Evolutionary conservation across 2,113 vertebrate species (phyloP).

Genomic region (Paradisaea rubra): DNA sequence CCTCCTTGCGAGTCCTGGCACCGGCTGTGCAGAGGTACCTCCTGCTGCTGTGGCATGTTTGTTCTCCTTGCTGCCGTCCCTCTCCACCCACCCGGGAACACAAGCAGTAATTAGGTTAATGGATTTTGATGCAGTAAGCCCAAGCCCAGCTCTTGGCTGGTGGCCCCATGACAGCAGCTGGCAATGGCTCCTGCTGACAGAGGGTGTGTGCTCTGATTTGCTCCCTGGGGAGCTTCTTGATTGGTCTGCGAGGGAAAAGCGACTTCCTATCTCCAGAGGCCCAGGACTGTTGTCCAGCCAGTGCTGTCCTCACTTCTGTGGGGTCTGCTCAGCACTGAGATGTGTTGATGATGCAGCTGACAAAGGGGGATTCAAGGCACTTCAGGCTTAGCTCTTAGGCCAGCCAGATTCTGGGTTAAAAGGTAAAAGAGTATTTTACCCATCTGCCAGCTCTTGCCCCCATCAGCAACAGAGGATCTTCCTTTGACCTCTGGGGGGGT

Average conservation of each 20-base stretch:
- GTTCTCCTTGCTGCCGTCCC: background rate
- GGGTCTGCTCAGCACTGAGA: background rate
- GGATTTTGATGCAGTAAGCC: background rate
- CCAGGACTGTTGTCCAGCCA: rapidly evolving
- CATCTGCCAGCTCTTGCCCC: background rate
- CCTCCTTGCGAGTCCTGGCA: background rate
- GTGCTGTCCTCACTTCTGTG: background rate
- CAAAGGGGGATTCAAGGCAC: rapidly evolving
- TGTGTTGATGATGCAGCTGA: background rate
- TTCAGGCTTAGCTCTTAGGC: background rate
- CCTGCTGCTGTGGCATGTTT: background rate
- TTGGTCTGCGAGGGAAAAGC: background rate
- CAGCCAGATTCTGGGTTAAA: background rate
- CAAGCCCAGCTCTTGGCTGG: background rate
- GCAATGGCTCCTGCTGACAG: background rate
- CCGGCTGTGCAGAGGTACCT: rapidly evolving
- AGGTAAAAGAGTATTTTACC: background rate
- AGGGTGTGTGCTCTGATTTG: background rate
- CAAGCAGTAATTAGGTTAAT: background rate
- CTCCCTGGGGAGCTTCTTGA: rapidly evolving
- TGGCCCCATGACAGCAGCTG: background rate
- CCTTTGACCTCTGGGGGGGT: background rate
- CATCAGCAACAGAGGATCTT: background rate
- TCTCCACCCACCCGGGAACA: background rate
- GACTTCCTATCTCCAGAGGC: background rate